phyloP scores from a whole-genome alignment of 2,888 invertebrate species.

The Polylopha cassiicola region DNA sequence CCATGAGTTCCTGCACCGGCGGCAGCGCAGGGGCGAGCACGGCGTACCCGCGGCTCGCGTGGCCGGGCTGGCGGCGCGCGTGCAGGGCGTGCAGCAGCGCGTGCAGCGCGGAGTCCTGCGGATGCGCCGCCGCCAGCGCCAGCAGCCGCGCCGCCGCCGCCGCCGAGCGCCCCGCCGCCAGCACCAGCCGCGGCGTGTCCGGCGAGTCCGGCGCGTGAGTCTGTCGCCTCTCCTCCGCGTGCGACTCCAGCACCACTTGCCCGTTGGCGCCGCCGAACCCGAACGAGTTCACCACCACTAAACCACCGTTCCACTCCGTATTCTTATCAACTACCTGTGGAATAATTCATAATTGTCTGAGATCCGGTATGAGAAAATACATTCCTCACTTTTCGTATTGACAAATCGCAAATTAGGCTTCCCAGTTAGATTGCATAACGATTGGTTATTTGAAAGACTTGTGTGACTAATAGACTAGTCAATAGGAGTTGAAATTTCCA shows the following conservation, averaged over 20 bases:
- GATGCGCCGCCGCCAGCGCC: too few species aligned
- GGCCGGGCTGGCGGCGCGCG: slow-evolving; percentile 82
- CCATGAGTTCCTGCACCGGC: slow-evolving; percentile 1
- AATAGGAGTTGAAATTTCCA: too few species aligned
- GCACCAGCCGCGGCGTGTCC: too few species aligned
- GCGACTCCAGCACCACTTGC: slow-evolving; percentile 91
- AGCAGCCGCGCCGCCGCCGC: too few species aligned
- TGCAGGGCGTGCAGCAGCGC: slow-evolving; percentile 87
- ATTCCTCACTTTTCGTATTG: too few species aligned
- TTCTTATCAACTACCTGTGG: slow-evolving; percentile 86
- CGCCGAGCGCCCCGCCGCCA: too few species aligned
- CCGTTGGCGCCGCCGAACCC: slow-evolving; percentile 99
- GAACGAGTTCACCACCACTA: slow-evolving; percentile 96
- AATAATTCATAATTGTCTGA: too few species aligned
- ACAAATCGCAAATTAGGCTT: too few species aligned
- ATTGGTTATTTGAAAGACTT: too few species aligned
- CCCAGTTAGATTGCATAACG: too few species aligned
- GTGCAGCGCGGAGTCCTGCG: slow-evolving; percentile 84
- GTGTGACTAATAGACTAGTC: too few species aligned
- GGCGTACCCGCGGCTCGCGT: slow-evolving; percentile 88
- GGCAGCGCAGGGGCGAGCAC: slow-evolving; percentile 73
- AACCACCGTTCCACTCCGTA: slow-evolving; percentile 92
- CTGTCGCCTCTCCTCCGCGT: slow-evolving; percentile 80
- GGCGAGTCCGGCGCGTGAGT: slow-evolving; percentile 58
- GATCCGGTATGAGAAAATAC: too few species aligned